Conservation (phyloP, 2,113 vertebrate species). For the Odocoileus virginianus region DNA sequence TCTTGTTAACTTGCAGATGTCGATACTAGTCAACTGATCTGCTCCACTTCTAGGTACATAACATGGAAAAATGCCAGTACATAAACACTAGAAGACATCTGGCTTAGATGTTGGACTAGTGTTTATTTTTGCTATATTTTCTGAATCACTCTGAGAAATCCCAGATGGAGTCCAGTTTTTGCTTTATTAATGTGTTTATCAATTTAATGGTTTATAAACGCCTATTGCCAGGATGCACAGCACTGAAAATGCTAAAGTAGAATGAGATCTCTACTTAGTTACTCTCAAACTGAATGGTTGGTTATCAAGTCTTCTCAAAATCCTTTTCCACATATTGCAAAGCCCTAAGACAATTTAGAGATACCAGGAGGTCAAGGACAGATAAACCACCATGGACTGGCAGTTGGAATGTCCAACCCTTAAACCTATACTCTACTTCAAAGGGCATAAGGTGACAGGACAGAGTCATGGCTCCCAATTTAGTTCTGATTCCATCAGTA, state of each 20-base stretch:
- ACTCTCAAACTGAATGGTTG: neutral
- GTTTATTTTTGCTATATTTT: neutral
- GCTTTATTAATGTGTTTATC: neutral
- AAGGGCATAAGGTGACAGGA: neutral
- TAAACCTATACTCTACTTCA: neutral
- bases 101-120: neutral
- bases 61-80: neutral
- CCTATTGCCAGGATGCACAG: neutral
- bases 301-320: neutral
- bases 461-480: neutral
- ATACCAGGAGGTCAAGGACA: fast-evolving
- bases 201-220: neutral
- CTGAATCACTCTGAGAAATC: neutral
- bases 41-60: neutral
- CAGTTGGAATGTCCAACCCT: neutral
- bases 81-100: neutral
- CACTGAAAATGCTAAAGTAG: neutral
- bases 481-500: neutral
- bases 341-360: neutral
- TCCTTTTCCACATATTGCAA: neutral
- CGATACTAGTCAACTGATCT: fast-evolving
- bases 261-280: neutral
- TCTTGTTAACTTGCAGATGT: neutral
- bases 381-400: fast-evolving
- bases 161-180: neutral